These are phyloP conservation scores for Agrotis exclamationis DNA, from an alignment of 2,888 invertebrate genomes.

Conservation along the genomic window DNA sequence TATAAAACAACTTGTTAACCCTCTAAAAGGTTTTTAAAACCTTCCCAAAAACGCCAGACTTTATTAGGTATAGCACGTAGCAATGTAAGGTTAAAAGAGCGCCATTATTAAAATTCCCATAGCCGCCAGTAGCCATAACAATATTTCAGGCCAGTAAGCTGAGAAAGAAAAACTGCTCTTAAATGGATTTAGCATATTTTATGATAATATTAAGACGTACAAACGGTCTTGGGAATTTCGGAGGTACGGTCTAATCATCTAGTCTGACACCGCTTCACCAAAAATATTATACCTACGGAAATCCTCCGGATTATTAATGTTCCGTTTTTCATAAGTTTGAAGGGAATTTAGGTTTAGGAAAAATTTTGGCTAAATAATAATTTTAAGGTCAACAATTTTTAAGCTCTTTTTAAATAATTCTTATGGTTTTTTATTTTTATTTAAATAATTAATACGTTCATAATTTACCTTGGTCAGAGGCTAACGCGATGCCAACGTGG, in stretches of 20 bases:
- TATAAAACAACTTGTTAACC: slow-evolving; percentile 67
- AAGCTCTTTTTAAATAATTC: not conserved
- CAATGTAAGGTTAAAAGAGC: slow-evolving; percentile 63
- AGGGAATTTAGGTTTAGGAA: slow-evolving; percentile 42
- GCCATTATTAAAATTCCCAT: slow-evolving; percentile 79
- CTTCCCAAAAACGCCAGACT: slow-evolving; percentile 64
- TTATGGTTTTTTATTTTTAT: not conserved
- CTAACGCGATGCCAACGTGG: no score
- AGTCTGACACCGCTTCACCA: slow-evolving; percentile 63
- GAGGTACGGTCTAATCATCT: slow-evolving; percentile 63
- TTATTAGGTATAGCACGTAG: slow-evolving; percentile 73
- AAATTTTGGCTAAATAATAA: slow-evolving; percentile 38
- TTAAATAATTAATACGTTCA: no score
- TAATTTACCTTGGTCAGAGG: no score
- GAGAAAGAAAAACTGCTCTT: slow-evolving; percentile 81
- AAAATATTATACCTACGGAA: slow-evolving; percentile 62
- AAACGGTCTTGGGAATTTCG: slow-evolving; percentile 73
- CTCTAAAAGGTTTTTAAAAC: slow-evolving; percentile 61
- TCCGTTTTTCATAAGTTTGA: slow-evolving; percentile 61
- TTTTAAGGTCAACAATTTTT: slow-evolving; percentile 14
- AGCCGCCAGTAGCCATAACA: slow-evolving; percentile 78
- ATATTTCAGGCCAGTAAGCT: slow-evolving; percentile 81
- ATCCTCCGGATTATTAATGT: slow-evolving; percentile 64
- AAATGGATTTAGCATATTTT: slow-evolving; percentile 86
- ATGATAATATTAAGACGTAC: slow-evolving; percentile 78